phyloP scores from a whole-genome alignment of 2,797 vertebrate genomes.

The Rhinogobio ventralis region DNA sequence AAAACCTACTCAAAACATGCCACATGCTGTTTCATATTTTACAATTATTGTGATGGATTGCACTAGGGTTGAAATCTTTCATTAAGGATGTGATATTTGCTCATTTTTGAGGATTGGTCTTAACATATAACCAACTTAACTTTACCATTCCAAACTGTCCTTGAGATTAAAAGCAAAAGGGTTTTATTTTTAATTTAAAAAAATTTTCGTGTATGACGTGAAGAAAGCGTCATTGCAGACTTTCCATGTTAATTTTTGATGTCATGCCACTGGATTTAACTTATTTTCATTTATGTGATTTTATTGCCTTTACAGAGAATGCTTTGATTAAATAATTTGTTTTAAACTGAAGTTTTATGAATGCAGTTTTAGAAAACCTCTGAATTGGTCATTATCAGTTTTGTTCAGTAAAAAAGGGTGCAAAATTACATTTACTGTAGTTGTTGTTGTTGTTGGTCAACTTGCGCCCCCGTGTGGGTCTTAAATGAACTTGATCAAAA shows the following conservation, averaged over 20 bases:
- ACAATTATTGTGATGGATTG: slow-evolving; percentile 3
- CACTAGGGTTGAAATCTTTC: neutral
- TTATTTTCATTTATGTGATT: neutral
- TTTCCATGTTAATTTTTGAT: neutral
- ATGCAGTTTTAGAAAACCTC: neutral
- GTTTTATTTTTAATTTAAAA: neutral
- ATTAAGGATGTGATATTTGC: neutral
- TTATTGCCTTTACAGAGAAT: neutral
- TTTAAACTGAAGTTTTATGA: slow-evolving; percentile 9
- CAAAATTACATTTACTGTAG: neutral
- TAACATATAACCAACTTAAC: neutral
- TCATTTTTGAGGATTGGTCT: neutral
- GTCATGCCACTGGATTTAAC: neutral
- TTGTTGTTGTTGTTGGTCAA: neutral
- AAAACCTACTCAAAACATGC: slow-evolving; percentile 11
- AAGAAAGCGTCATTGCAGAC: neutral
- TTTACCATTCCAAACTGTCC: neutral
- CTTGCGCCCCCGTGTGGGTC: slow-evolving; percentile 52
- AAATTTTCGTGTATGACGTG: neutral
- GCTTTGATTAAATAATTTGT: neutral
- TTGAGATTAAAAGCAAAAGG: neutral
- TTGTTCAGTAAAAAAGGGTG: neutral
- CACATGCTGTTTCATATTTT: neutral
- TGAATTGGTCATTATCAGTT: too few relatives aligned
- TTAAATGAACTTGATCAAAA: slow-evolving; percentile 20